Percentiles rank a stretch among this genome's conserved stretches.
These are phyloP conservation scores for Eupithecia tripunctaria DNA, from an alignment of 2,888 invertebrate species.

Conservation along the genomic window DNA sequence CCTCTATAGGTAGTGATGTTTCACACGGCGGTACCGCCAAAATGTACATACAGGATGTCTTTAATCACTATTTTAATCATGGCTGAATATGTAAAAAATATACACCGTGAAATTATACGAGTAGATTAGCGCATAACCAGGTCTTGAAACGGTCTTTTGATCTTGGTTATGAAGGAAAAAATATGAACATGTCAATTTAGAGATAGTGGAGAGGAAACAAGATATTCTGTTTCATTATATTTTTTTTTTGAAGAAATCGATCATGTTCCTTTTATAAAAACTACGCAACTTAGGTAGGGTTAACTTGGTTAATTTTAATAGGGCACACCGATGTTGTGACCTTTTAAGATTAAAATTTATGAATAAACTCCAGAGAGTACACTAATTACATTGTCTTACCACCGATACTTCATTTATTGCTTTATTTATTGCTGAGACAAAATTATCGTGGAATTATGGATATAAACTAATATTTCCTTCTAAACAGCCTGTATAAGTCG, in stretches of 20 bases:
- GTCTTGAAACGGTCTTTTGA: no score
- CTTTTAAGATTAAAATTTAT: no score
- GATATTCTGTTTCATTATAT: neutral
- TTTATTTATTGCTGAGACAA: neutral
- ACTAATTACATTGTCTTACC: neutral
- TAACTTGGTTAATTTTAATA: no score
- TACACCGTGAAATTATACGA: no score
- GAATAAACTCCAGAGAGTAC: no score
- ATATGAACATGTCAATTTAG: no score
- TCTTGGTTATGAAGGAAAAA: no score
- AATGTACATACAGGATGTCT: slow-evolving; percentile 56
- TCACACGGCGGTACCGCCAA: slow-evolving; percentile 65
- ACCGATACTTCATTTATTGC: slow-evolving; percentile 4
- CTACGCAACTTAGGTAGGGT: no score
- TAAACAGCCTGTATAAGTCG: slow-evolving; percentile 57
- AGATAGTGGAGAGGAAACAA: neutral
- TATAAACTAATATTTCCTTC: neutral
- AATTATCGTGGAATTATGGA: neutral
- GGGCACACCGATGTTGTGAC: no score
- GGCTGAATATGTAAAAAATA: no score
- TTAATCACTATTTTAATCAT: neutral
- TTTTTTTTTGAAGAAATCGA: neutral
- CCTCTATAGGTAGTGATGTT: slow-evolving; percentile 62
- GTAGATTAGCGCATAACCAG: no score
- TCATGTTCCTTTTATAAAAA: neutral